These are phyloP conservation scores for Anser cygnoides DNA, from an alignment of 2,113 vertebrate genomes.

Conservation along the genomic window DNA sequence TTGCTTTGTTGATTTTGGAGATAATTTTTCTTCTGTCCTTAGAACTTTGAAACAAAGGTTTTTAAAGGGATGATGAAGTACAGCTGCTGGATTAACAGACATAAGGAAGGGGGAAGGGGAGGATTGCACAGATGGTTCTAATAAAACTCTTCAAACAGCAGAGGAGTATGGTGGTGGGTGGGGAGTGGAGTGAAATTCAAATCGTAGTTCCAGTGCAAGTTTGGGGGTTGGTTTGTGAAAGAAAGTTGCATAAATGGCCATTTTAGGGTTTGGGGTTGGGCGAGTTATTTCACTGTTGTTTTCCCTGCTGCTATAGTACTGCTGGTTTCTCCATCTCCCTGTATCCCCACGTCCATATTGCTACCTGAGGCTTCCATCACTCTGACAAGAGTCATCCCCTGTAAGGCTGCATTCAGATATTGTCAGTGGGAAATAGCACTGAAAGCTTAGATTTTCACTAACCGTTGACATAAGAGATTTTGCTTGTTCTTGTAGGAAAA, in stretches of 20 bases:
- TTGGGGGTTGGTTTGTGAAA: not conserved
- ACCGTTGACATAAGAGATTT: not conserved
- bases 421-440: not conserved
- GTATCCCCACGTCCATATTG: accelerated
- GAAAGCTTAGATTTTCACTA: not conserved
- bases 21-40: conserved; percentile 47
- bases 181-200: not conserved
- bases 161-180: not conserved
- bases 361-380: not conserved
- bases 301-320: not conserved
- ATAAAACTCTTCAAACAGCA: conserved; percentile 33
- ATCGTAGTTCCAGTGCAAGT: not conserved
- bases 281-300: not conserved
- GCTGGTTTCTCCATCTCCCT: not conserved
- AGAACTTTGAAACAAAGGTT: conserved; percentile 39
- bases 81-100: conserved; percentile 42
- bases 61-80: conserved; percentile 37
- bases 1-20: conserved; percentile 44
- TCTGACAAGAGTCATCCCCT: not conserved
- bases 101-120: conserved; percentile 3
- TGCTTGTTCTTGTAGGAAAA: not conserved
- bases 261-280: not conserved
- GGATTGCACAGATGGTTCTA: conserved; percentile 59
- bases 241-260: not conserved
- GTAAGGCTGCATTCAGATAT: not conserved